Evolutionary conservation across 2,113 vertebrate genomes (phyloP).

Genomic region (Limanda limanda): DNA sequence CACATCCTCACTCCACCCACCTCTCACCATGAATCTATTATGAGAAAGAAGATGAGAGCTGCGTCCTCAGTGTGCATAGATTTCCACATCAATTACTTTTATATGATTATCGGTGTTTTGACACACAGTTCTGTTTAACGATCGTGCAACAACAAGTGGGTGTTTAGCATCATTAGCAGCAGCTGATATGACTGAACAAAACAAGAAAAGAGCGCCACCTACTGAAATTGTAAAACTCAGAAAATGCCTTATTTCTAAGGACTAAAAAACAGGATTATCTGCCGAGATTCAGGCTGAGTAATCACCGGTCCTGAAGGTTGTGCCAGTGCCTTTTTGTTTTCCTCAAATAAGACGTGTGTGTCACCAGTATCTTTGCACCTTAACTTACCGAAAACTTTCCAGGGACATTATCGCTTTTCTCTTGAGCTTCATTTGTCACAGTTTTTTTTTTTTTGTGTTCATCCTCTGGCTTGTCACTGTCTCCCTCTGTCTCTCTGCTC

Average conservation of each 20-base stretch:
- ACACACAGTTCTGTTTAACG: neutral
- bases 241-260: no score
- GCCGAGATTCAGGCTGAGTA: constrained; percentile 5
- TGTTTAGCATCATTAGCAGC: neutral
- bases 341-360: constrained; percentile 4
- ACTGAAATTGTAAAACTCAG: neutral
- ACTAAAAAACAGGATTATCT: neutral
- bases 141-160: neutral
- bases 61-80: neutral
- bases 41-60: no score
- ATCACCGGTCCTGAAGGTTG: neutral
- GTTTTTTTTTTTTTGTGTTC: neutral
- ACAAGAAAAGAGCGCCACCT: constrained; percentile 3
- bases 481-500: constrained; percentile 13
- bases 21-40: constrained; percentile 15
- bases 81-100: neutral
- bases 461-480: neutral
- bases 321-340: constrained; percentile 1
- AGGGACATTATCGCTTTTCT: constrained; percentile 5
- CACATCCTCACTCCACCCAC: constrained; percentile 24
- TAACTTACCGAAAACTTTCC: constrained; percentile 4
- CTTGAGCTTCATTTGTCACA: constrained; percentile 10
- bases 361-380: neutral
- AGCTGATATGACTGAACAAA: neutral
- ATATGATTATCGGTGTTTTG: neutral